Percentiles rank a stretch among this genome's conserved stretches.
Conservation (phyloP, 2,888 invertebrate species). For the Tenthredo notha region DNA sequence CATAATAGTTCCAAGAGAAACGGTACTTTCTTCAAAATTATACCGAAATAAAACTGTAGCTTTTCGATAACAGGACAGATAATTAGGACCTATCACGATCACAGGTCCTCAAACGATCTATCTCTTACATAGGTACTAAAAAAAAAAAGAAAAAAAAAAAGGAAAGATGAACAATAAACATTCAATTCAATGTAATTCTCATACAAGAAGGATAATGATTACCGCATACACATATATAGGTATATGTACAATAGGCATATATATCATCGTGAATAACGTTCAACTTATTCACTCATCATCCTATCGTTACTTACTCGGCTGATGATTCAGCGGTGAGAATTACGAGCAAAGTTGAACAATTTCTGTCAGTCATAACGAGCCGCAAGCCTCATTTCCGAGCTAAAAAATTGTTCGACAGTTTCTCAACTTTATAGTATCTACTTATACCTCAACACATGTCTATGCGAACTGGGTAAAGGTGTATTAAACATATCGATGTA, state of each 20-base stretch:
- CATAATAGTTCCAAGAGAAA: constrained; percentile 36
- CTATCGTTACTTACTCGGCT: constrained; percentile 11
- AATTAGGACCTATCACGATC: constrained; percentile 25
- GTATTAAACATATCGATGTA: background rate
- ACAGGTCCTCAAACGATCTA: background rate
- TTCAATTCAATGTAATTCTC: background rate
- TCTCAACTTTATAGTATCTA: background rate
- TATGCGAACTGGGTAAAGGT: background rate
- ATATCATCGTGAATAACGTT: background rate
- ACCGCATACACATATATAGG: background rate
- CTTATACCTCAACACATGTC: too few relatives aligned
- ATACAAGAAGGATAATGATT: background rate
- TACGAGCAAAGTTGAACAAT: constrained; percentile 38
- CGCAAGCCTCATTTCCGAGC: background rate
- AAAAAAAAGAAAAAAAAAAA: background rate
- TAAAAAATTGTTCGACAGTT: constrained; percentile 29
- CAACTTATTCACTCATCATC: constrained; percentile 23
- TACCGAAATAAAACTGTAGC: constrained; percentile 1
- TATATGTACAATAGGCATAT: background rate
- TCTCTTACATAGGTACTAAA: background rate
- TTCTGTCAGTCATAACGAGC: constrained; percentile 43
- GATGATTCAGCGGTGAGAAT: constrained; percentile 21
- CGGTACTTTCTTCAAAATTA: constrained; percentile 46
- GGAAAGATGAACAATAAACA: too few relatives aligned
- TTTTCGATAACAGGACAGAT: background rate